A percentile compares a stretch with the other conserved stretches of the same genome.
Evolutionary conservation across 2,888 invertebrate genomes (phyloP).

Genomic region (Phorcus lineatus): DNA sequence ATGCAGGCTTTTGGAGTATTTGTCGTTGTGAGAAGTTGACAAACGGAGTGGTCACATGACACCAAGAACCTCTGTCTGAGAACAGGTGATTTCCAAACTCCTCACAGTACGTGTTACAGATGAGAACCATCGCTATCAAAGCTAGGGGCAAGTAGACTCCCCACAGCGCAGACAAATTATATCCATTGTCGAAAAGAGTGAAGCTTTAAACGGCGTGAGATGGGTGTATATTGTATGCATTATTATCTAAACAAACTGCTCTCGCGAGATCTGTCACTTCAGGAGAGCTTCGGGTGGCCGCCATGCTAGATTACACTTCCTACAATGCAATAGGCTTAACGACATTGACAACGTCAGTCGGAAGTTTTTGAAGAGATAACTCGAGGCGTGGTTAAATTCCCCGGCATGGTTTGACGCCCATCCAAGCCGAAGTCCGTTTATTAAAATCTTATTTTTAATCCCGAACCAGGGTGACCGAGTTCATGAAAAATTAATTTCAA

Average conservation of each 20-base stretch:
- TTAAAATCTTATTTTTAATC: background rate
- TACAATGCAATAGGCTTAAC: background rate
- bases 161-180: background rate
- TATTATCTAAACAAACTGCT: background rate
- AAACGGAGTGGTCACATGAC: background rate
- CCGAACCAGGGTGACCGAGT: background rate
- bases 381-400: too few species aligned
- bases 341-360: too few species aligned
- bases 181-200: background rate
- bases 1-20: background rate
- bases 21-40: background rate
- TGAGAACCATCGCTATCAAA: background rate
- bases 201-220: background rate
- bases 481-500: background rate
- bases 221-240: background rate
- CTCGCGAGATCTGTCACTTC: background rate
- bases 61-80: background rate
- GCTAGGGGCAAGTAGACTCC: background rate
- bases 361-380: too few species aligned
- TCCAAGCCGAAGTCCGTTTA: background rate
- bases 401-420: background rate
- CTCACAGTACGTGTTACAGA: background rate
- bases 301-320: background rate
- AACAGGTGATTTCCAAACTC: background rate
- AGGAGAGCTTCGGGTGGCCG: background rate